Percentiles rank a stretch among this genome's conserved stretches.
These are phyloP conservation scores for Pipistrellus pygmaeus DNA, from an alignment of 2,797 vertebrate species.

Conservation along the genomic window DNA sequence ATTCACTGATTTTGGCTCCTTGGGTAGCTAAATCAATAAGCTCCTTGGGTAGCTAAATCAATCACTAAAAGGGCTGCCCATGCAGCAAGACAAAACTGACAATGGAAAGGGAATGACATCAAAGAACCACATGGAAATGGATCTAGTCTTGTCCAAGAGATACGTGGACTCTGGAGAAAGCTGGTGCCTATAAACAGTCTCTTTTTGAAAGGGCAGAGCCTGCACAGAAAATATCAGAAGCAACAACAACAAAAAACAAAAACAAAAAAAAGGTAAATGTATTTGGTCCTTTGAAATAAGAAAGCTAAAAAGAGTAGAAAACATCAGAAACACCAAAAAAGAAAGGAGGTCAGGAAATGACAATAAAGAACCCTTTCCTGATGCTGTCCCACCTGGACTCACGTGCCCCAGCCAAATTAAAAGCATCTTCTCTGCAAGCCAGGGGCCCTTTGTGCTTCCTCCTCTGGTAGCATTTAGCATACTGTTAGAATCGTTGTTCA, in stretches of 20 bases:
- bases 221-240: neutral
- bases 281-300: neutral
- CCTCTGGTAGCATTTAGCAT: neutral
- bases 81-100: neutral
- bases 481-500: neutral
- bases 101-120: neutral
- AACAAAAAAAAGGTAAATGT: neutral
- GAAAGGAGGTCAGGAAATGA: neutral
- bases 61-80: neutral
- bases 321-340: neutral
- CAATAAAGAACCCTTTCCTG: neutral
- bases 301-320: neutral
- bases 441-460: neutral
- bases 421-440: neutral
- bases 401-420: neutral
- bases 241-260: neutral
- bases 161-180: neutral
- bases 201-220: neutral
- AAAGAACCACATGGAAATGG: neutral
- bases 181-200: neutral
- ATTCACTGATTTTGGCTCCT: neutral
- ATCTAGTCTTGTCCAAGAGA: neutral
- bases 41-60: neutral
- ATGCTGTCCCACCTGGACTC: neutral
- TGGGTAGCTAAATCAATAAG: neutral